These are phyloP conservation scores for Antedon mediterranea DNA, from an alignment of 53 echinoderm and acorn worm species.

Conservation along the genomic window DNA sequence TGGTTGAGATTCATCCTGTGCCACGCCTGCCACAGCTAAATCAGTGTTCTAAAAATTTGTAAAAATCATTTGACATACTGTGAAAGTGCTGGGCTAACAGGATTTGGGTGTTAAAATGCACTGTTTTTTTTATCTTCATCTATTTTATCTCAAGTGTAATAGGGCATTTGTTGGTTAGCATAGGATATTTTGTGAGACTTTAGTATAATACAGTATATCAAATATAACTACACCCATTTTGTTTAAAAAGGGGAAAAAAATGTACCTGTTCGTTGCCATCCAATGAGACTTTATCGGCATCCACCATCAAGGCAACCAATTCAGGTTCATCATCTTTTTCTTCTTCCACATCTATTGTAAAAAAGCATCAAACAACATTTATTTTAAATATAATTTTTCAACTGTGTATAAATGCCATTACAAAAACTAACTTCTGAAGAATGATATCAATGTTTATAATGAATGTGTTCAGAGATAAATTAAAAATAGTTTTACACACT, in stretches of 20 bases:
- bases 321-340: conserved; percentile 54
- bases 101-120: no score
- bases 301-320: conserved; percentile 39
- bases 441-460: not conserved
- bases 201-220: no score
- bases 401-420: not conserved
- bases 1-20: conserved; percentile 13
- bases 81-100: no score
- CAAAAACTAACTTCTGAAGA: not conserved
- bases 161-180: no score
- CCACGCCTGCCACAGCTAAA: conserved; percentile 7
- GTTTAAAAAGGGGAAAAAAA: no score
- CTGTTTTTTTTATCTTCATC: no score
- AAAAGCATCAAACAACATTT: conserved; percentile 1
- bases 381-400: not conserved
- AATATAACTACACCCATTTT: no score
- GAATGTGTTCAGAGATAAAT: not conserved
- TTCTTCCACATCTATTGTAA: conserved; percentile 26
- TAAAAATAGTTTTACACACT: no score
- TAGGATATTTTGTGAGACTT: no score
- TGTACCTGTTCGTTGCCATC: conserved; percentile 47
- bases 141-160: no score
- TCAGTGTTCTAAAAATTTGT: not conserved
- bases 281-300: conserved; percentile 74
- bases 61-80: not conserved